Base-by-base conservation (phyloP, 1,140 invertebrate species). In the Neomicropteryx cornuta region DNA sequence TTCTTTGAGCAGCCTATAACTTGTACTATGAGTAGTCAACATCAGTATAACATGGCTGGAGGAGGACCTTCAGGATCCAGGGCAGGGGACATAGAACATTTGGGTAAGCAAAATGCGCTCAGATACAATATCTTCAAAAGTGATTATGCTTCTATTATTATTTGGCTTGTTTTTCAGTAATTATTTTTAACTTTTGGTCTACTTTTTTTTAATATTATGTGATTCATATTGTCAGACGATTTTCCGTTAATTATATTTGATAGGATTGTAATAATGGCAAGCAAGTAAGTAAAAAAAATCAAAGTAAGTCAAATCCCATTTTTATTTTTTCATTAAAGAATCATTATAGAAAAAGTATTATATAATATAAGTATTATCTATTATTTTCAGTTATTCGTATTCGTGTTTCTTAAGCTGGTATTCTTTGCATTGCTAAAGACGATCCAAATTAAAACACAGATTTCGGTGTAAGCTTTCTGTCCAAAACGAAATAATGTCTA, bases 31-130 rank as follows among this genome's bases (percentile, higher is more conserved):
- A 70, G 67, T 50, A 70, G 65, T 48, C 67, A 71, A 46, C 66
- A 68, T 45, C 65, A 68, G 40, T 67, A 70, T 38, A 58, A 60
- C 50, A 60, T 53, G 50, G 43, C 57, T 41, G 19, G 36, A 24
- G 4, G 41, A 56, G 14, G 58, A 48, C 43, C 46, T 50, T 34
- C 51, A 60, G 22, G 54, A 62, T 33, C n/a, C n/a, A n/a, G n/a
- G n/a, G n/a, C n/a, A n/a, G 70, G 71, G 27, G 71, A 75, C 43
- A 71, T 77, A 45, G 68, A 76, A 43, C 75, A 77, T 48, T 69
- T 66, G 27, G 62, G 66, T 66, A 44, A 53, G 60, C 32, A 4
- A 5, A 17, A 16, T 11, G 6, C 5, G 33, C 18, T 4, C 5
- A 6, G 5, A 19, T 35, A 5, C 5, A 14, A 18, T 19, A 17